Conservation (phyloP, 2,797 vertebrate genomes). For the Alfaro cultratus region DNA sequence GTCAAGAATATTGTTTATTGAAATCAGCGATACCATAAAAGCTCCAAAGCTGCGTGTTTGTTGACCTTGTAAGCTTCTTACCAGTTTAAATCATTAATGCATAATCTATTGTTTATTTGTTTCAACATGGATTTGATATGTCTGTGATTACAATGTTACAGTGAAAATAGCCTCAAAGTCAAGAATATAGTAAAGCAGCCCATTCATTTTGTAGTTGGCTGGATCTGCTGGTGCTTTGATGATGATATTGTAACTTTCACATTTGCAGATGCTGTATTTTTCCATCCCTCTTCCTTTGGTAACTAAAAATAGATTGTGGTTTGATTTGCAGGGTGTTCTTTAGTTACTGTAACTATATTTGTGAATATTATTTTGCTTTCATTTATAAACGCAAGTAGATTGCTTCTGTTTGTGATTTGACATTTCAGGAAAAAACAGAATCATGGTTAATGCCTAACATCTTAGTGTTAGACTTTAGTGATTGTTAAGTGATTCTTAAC, state of each 20-base stretch:
- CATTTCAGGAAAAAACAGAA: not conserved
- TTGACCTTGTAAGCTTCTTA: not conserved
- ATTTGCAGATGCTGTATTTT: not conserved
- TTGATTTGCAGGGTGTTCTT: not conserved
- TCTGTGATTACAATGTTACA: not conserved
- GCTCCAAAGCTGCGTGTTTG: not conserved
- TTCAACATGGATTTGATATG: not conserved
- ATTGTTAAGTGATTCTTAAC: not conserved
- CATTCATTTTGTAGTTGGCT: not conserved
- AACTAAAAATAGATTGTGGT: not conserved
- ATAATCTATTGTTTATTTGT: conserved; percentile 1
- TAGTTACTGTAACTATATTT: not conserved
- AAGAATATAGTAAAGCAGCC: not conserved
- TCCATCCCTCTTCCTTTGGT: not conserved
- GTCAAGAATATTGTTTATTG: not conserved
- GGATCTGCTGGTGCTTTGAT: not conserved
- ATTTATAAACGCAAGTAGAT: not conserved
- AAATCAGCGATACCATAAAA: not conserved
- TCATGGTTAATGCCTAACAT: not conserved
- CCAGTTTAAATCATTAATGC: not conserved
- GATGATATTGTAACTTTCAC: conserved; percentile 1
- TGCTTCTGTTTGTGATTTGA: not conserved
- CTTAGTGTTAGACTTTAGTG: not conserved
- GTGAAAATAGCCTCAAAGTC: not conserved
- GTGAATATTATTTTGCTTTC: not conserved